Conservation (phyloP, 2,797 vertebrate species). For the Darevskia nairensis region DNA sequence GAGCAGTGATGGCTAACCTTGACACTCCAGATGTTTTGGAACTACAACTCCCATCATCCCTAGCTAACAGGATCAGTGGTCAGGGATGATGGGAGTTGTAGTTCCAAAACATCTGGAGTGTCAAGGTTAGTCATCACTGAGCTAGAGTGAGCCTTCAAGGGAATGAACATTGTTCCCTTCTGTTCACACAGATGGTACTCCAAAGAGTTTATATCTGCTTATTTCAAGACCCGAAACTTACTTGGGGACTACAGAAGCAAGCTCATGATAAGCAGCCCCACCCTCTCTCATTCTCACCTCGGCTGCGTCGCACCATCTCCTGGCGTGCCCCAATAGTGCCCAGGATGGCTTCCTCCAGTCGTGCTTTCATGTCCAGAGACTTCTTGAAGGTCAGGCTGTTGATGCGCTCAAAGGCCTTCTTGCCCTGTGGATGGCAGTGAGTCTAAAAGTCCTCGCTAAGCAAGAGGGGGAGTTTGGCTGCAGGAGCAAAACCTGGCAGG, state of each 20-base stretch:
- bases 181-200: neutral
- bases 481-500: neutral
- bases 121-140: too few relatives aligned
- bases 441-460: neutral
- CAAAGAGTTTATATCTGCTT: neutral
- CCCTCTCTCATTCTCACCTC: slow-evolving; percentile 75
- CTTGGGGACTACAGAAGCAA: neutral
- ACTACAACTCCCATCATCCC: too few relatives aligned
- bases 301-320: slow-evolving; percentile 93
- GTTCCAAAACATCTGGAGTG: too few relatives aligned
- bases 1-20: too few relatives aligned
- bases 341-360: slow-evolving; percentile 92
- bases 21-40: too few relatives aligned
- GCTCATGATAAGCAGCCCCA: neutral
- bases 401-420: slow-evolving; percentile 88
- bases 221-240: neutral
- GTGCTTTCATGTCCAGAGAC: slow-evolving; percentile 94
- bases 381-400: slow-evolving; percentile 95
- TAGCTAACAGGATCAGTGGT: too few relatives aligned
- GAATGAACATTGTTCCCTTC: neutral
- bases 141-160: neutral
- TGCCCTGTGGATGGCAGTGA: slow-evolving; percentile 79
- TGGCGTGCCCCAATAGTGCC: slow-evolving; percentile 91
- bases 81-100: too few relatives aligned
- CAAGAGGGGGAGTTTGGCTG: neutral